A percentile compares a stretch with the other conserved stretches of the same genome.
These are phyloP conservation scores for Pachypsylla venusta DNA, from an alignment of 1,140 invertebrate species.

Conservation along the genomic window DNA sequence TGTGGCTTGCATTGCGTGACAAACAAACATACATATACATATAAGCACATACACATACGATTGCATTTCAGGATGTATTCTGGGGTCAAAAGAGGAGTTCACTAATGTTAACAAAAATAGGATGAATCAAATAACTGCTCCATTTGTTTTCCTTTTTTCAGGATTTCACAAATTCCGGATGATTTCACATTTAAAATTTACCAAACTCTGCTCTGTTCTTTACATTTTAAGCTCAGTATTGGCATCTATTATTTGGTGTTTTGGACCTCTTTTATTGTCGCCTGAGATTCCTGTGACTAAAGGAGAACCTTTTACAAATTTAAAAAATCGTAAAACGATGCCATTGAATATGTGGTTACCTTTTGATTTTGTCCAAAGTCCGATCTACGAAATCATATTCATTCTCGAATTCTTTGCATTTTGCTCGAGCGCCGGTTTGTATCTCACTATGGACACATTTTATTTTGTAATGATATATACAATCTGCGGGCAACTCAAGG, in stretches of 20 bases:
- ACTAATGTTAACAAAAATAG: no score
- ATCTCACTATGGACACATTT: slow-evolving; percentile 4
- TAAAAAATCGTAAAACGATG: not conserved
- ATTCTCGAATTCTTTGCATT: not conserved
- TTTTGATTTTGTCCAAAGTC: not conserved
- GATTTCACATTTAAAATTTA: not conserved
- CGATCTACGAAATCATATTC: slow-evolving; percentile 6
- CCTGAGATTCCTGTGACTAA: not conserved
- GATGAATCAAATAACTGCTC: no score
- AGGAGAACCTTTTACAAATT: not conserved
- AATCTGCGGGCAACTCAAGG: slow-evolving; percentile 4
- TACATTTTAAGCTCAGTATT: not conserved
- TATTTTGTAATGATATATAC: slow-evolving; percentile 7
- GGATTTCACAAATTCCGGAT: not conserved
- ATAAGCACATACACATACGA: no score
- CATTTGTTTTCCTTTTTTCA: no score
- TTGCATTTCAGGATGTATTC: no score
- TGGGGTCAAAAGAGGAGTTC: no score
- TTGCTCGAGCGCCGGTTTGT: not conserved
- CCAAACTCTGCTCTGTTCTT: not conserved
- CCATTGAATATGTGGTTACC: not conserved
- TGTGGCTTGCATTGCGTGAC: no score
- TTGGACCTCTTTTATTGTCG: not conserved
- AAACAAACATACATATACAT: no score
- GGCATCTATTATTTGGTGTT: not conserved